phyloP scores from a whole-genome alignment of 1,140 invertebrate species.

The Halyomorpha halys region DNA sequence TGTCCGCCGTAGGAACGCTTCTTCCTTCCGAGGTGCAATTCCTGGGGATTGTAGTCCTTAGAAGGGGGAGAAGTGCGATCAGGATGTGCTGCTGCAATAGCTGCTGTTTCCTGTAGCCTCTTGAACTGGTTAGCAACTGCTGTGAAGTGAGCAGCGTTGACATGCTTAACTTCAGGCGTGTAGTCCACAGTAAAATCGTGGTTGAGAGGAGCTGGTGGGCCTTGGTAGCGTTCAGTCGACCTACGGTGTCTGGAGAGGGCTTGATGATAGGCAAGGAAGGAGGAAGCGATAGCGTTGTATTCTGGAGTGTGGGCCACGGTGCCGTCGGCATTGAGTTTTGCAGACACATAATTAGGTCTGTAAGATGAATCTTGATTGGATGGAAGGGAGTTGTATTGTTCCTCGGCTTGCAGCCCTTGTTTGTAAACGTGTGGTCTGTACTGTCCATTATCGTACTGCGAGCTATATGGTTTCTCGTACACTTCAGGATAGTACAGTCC shows the following conservation, averaged over 20 bases:
- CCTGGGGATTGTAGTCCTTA: no score
- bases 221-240: neutral
- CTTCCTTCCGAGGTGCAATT: no score
- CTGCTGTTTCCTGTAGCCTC: neutral
- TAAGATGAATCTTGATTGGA: neutral
- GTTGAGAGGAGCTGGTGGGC: slow-evolving; percentile 14
- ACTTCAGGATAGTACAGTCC: no score
- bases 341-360: neutral
- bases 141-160: slow-evolving; percentile 40
- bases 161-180: slow-evolving; percentile 44
- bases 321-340: slow-evolving; percentile 33
- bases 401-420: no score
- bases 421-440: no score
- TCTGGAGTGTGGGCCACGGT: slow-evolving; percentile 44
- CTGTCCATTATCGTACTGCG: no score
- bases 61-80: neutral
- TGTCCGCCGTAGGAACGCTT: no score
- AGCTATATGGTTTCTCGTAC: no score
- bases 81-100: slow-evolving; percentile 21
- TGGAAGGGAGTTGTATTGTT: slow-evolving; percentile 37
- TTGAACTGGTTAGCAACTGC: slow-evolving; percentile 30
- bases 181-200: slow-evolving; percentile 40
- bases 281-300: slow-evolving; percentile 19
- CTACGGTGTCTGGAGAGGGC: no score
- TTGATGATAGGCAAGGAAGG: neutral